A percentile compares a stretch with the other conserved stretches of the same genome.
Evolutionary conservation across 2,113 vertebrate species (phyloP).

Genomic region (Dasypus novemcinctus): DNA sequence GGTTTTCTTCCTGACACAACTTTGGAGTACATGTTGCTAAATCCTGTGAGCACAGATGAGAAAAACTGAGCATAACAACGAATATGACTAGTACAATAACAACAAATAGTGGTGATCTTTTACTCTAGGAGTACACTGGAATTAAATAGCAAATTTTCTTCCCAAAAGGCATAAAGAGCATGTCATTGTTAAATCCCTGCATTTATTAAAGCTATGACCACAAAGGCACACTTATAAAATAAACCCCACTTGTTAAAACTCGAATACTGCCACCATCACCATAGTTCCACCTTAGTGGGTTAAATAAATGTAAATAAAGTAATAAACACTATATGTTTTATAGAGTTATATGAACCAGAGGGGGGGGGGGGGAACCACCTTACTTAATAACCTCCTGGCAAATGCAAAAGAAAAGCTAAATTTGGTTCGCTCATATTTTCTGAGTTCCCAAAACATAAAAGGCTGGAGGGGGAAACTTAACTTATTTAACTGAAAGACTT

Average conservation of each 20-base stretch:
- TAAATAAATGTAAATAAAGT: conserved; percentile 87
- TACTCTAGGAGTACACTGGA: conserved; percentile 71
- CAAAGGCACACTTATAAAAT: conserved; percentile 85
- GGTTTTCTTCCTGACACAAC: background rate
- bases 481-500: conserved; percentile 65
- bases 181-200: conserved; percentile 46
- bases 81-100: background rate
- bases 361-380: background rate
- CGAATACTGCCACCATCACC: conserved; percentile 77
- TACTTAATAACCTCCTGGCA: conserved; percentile 75
- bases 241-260: conserved; percentile 81
- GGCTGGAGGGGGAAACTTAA: conserved; percentile 39
- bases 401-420: conserved; percentile 72
- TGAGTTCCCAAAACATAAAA: conserved; percentile 61
- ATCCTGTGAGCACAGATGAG: background rate
- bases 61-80: conserved; percentile 2
- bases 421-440: conserved; percentile 67
- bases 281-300: conserved; percentile 78
- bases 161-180: conserved; percentile 75
- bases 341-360: conserved; percentile 66
- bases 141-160: conserved; percentile 77
- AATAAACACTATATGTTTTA: conserved; percentile 87
- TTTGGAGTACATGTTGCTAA: background rate
- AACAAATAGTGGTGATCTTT: conserved; percentile 65
- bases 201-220: conserved; percentile 75